Evolutionary conservation across 2,797 vertebrate species (phyloP).

Genomic region (Botia kubotai): DNA sequence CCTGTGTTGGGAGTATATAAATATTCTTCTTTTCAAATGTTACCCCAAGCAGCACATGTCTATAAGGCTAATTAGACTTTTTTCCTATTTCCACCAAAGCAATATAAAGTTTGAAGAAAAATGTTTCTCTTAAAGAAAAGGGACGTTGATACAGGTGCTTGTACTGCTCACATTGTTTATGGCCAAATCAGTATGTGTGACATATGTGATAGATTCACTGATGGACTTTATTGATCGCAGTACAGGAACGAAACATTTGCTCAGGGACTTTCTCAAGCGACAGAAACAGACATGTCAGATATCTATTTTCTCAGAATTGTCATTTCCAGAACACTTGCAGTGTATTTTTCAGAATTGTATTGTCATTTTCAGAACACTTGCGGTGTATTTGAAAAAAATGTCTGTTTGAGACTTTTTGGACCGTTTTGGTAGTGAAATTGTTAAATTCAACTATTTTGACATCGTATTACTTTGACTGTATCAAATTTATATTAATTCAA

Average conservation of each 20-base stretch:
- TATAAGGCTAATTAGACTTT: slow-evolving; percentile 28
- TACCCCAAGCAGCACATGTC: slow-evolving; percentile 17
- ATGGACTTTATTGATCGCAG: slow-evolving; percentile 45
- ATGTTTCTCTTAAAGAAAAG: not conserved
- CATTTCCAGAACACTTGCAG: slow-evolving; percentile 9
- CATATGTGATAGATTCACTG: slow-evolving; percentile 1
- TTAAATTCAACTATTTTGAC: not conserved
- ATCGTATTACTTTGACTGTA: not conserved
- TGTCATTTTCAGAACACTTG: slow-evolving; percentile 19
- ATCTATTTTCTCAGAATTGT: slow-evolving; percentile 40
- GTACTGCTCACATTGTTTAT: slow-evolving; percentile 29
- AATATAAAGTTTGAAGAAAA: slow-evolving; percentile 16
- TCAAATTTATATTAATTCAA: slow-evolving; percentile 10
- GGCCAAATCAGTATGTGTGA: slow-evolving; percentile 30
- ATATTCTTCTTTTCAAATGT: slow-evolving; percentile 16
- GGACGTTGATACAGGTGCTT: slow-evolving; percentile 13
- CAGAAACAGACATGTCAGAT: slow-evolving; percentile 33
- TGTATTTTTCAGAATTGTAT: slow-evolving; percentile 34
- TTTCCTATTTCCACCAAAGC: slow-evolving; percentile 28
- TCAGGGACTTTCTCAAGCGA: slow-evolving; percentile 61
- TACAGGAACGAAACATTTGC: slow-evolving; percentile 51
- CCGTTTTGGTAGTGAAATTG: not conserved
- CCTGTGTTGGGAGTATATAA: slow-evolving; percentile 22
- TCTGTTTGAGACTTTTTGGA: slow-evolving; percentile 12
- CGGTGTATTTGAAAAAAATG: slow-evolving; percentile 1